phyloP scores from a whole-genome alignment of 2,888 invertebrate genomes.

The Ennomos fuscantarius region DNA sequence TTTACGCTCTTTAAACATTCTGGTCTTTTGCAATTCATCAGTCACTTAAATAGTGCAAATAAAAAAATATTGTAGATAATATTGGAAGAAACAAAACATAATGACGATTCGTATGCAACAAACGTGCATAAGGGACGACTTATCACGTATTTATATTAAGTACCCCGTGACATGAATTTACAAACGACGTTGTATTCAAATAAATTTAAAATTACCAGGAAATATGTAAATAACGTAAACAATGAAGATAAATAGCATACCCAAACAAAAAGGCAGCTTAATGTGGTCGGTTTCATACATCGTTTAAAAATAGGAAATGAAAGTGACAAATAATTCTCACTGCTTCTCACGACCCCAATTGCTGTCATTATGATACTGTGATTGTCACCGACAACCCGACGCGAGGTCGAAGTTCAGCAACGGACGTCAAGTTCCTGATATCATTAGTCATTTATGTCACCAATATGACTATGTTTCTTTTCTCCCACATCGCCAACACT shows the following conservation, averaged over 20 bases:
- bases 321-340: conserved; percentile 56
- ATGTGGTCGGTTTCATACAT: not conserved
- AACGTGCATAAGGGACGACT: conserved; percentile 41
- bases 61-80: conserved; percentile 42
- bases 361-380: conserved; percentile 58
- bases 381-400: conserved; percentile 56
- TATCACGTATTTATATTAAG: conserved; percentile 56
- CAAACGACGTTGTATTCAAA: conserved; percentile 41
- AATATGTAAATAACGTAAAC: conserved; percentile 31
- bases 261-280: conserved; percentile 11
- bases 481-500: no score
- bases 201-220: conserved; percentile 33
- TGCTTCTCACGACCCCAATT: conserved; percentile 34
- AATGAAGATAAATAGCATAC: conserved; percentile 19
- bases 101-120: conserved; percentile 51
- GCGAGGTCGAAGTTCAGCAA: conserved; percentile 59
- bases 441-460: conserved; percentile 34
- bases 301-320: conserved; percentile 12
- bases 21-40: conserved; percentile 37
- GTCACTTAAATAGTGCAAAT: conserved; percentile 45
- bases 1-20: conserved; percentile 33
- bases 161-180: conserved; percentile 51
- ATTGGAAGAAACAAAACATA: conserved; percentile 51
- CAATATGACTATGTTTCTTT: no score
- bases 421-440: conserved; percentile 66